These are phyloP conservation scores for Nycticryphes semicollaris DNA, from an alignment of 2,113 vertebrate genomes.

Conservation along the genomic window DNA sequence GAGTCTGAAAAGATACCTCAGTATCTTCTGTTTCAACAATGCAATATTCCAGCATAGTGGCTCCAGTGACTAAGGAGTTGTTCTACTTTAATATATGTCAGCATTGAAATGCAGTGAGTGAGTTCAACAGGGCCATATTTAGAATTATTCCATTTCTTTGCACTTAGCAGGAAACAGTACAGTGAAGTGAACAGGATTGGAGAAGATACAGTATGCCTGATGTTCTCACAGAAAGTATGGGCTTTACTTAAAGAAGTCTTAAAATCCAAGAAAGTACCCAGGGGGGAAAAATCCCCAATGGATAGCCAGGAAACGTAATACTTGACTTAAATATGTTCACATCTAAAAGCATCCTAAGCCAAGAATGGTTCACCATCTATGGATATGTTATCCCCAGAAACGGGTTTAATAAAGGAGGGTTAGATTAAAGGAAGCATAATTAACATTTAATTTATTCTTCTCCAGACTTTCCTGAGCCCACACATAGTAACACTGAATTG, in stretches of 20 bases:
- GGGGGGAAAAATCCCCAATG: neutral
- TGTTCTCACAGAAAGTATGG: neutral
- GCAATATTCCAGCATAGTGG: neutral
- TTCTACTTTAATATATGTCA: neutral
- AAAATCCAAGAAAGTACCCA: neutral
- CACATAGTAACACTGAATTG: neutral
- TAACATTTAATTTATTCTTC: neutral
- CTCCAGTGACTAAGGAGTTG: neutral
- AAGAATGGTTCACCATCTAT: neutral
- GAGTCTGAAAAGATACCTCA: neutral
- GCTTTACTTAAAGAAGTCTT: neutral
- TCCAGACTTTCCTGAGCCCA: neutral
- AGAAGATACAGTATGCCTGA: neutral
- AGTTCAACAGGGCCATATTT: neutral
- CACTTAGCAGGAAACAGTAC: neutral
- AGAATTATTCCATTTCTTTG: neutral
- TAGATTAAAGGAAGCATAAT: neutral
- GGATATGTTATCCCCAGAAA: neutral
- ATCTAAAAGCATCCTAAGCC: neutral
- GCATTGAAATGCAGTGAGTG: neutral
- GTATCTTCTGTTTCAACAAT: neutral
- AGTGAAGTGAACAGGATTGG: neutral
- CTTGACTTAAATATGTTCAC: neutral
- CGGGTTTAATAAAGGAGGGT: neutral
- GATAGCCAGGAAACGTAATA: neutral